Base-by-base conservation (phyloP, 92 coral and sea anemone species). In the Porites lobata region DNA sequence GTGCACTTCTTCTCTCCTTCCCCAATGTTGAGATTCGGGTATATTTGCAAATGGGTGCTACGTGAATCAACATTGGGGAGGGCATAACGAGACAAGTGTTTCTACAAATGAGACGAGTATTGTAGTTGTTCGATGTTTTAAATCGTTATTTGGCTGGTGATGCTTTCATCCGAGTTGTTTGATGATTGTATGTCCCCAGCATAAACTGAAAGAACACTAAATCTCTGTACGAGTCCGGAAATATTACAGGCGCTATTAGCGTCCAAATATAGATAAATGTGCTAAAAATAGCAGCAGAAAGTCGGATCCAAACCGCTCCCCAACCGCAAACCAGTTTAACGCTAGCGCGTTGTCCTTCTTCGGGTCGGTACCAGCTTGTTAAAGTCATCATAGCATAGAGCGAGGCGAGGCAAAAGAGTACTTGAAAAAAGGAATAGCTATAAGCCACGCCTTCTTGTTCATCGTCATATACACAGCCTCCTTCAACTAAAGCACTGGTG, bases 281-380 rank as follows among this genome's bases (percentile, higher is more conserved):
- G 79, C 98, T 96, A 68, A 98, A 96, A 67, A 98, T 98, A 66
- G 98, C 98, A 18, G 98, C 98, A 1, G 98, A 98, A 7, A 98
- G 86, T 54, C 98, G 90, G 67, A 98, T 90, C 99, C 99, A 98
- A 53, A 98, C 99, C 21, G 98, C 93, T 15, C 99, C 98, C 99
- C 99, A 98, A 26, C 98, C 96, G 24, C 93, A 91, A 17, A 98
- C 92, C 12, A 98, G 91, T 80, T 95, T 98, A 67, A 98, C 98
- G 17, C 94, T 92, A 50, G 89, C 84, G 70, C 96, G 94, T 54
- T 98, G 95, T 17, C 96, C 99, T 66, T 98, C 98, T 22, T 98
- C 99, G 11, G 98, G 96, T 47, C 99, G 94, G 90, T 98, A 98
- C 99, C 99, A 98, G 85, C 90, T 93, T 17, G 99, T 98, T 72